Base-by-base conservation (phyloP, 2,797 vertebrate species). In the Alauda arvensis region DNA sequence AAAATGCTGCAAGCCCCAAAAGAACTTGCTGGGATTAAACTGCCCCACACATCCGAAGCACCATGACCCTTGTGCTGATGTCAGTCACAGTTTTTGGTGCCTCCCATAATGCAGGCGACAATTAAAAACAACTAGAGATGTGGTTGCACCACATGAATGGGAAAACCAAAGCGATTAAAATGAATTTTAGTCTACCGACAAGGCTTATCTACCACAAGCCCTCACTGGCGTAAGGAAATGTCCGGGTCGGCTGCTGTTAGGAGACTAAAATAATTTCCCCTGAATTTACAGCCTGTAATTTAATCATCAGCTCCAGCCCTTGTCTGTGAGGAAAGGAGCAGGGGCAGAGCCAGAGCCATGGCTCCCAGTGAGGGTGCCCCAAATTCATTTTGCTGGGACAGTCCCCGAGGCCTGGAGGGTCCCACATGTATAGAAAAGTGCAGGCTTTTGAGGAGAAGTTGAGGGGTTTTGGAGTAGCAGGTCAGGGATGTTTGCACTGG, bases 281-380 rank as follows among this genome's bases (percentile, higher is more conserved):
- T 87, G 91, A 94, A 91, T 95, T 93, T 94, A 80, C 87, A 94
- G 91, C 85, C 86, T 91, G 91, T 94, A 93, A 95, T 96, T 95
- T 90, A 93, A 95, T 94, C 87, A 91, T 67, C 79, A 71, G 79
- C 85, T 93, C 66, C 92, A 90, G 92, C 79, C 79, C 72, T 74
- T 28, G 93, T 45, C 90, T 79, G 78, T 5, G 13, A 14, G 24
- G 62, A 84, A 84, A 62, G n/a, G 29, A 85, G 68, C 5, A 10
- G 40, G 55, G 79, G 33, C 86, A 90, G 88, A 75, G 77, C 17
- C 3, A 46, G 76, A 78, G 45, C n/a, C 4, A 2, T 2, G 1
- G 34, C 74, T 83, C 8, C 18, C 68, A 40, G 5, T 3, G 17
- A 67, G 72, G 71, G 61, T 20, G 19, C n/a, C 71, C 82, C 53